These are phyloP conservation scores for Willowsia nigromaculata DNA, from an alignment of 2,888 invertebrate species.

Conservation along the genomic window DNA sequence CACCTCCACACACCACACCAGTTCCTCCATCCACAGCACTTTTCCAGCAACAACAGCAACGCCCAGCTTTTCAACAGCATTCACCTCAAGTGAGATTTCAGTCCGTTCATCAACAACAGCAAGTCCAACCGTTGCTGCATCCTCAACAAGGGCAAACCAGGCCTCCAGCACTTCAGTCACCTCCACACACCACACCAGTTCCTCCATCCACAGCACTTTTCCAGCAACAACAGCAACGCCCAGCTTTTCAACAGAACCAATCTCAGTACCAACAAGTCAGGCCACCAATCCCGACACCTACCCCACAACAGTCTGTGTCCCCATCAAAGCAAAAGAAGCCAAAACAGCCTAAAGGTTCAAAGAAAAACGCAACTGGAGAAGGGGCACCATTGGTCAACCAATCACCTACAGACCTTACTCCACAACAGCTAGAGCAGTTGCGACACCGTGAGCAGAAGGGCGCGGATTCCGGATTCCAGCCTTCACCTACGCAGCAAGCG, in stretches of 20 bases:
- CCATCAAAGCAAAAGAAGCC: conserved; percentile 5
- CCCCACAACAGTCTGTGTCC: background rate
- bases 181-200: background rate
- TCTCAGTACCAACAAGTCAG: background rate
- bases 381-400: background rate
- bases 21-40: background rate
- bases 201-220: background rate
- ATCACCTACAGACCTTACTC: background rate
- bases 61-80: background rate
- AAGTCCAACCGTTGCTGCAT: background rate
- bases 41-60: background rate
- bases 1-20: background rate
- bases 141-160: background rate
- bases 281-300: background rate
- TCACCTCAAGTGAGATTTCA: background rate
- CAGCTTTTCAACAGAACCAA: conserved; percentile 7
- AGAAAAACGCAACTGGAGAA: conserved; percentile 2
- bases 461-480: background rate
- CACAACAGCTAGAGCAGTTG: conserved; percentile 4
- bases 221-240: conserved; percentile 16
- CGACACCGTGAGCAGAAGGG: conserved; percentile 14
- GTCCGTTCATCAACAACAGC: background rate
- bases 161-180: background rate
- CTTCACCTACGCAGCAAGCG: background rate
- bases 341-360: background rate